Conservation (phyloP, 2,797 vertebrate genomes). For the Silurus lanzhouensis region DNA sequence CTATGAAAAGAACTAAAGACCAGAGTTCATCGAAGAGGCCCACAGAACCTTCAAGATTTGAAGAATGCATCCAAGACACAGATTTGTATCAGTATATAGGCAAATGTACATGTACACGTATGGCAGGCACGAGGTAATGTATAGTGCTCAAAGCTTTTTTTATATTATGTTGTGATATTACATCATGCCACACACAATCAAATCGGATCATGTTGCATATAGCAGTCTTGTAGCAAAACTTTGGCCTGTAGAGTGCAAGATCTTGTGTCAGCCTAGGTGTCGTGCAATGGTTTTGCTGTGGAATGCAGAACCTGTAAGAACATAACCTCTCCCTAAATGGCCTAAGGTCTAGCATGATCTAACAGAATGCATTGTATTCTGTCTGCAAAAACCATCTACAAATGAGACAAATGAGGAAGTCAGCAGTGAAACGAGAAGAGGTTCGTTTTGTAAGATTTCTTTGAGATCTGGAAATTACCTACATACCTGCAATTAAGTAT, state of each 20-base stretch:
- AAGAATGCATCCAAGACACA: too few species aligned
- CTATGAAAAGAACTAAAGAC: too few species aligned
- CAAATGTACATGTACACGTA: too few species aligned
- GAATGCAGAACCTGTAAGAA: conserved; percentile 42
- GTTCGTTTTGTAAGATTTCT: not conserved
- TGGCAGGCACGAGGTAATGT: too few species aligned
- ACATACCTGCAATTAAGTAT: not conserved
- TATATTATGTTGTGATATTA: not conserved
- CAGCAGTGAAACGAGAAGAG: not conserved
- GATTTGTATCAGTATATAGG: too few species aligned
- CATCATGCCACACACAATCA: not conserved
- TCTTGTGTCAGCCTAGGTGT: not conserved
- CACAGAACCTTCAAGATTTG: too few species aligned
- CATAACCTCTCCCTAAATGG: not conserved
- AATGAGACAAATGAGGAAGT: conserved; percentile 8
- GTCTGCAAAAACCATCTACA: not conserved
- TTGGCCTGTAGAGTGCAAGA: not conserved
- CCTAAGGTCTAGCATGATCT: not conserved
- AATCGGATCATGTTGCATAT: not conserved
- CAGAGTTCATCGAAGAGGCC: too few species aligned
- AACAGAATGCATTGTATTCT: conserved; percentile 1
- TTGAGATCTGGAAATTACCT: not conserved
- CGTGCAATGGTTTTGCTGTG: conserved; percentile 18
- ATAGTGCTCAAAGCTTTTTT: too few species aligned
- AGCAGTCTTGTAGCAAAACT: not conserved